Conservation (phyloP, 1,140 invertebrate genomes). For the Acromyrmex charruanus region DNA sequence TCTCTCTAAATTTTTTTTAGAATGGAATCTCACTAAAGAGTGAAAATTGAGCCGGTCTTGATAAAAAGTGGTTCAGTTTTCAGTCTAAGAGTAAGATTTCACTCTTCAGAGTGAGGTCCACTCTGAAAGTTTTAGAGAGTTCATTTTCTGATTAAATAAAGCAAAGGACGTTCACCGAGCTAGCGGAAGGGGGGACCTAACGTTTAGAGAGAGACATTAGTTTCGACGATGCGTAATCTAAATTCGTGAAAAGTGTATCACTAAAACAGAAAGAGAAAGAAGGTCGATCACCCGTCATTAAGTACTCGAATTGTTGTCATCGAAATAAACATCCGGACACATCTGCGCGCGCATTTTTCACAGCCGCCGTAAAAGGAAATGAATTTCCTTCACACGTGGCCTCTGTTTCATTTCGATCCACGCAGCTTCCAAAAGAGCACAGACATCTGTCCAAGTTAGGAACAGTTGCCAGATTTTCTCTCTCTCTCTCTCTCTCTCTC, state of each 20-base stretch:
- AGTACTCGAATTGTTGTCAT: conserved; percentile 60
- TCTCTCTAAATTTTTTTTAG: no score
- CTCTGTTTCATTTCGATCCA: conserved; percentile 78
- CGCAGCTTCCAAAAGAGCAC: conserved; percentile 68
- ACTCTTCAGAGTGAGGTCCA: no score
- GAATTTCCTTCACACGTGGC: conserved; percentile 85
- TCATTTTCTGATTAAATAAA: neutral
- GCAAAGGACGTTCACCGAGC: neutral
- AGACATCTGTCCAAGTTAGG: conserved; percentile 80
- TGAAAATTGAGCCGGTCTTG: no score
- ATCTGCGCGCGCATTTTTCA: conserved; percentile 73
- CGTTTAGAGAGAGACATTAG: neutral
- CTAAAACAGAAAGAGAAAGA: conserved; percentile 19
- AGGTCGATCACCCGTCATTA: conserved; percentile 27
- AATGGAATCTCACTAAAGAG: no score
- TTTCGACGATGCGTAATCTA: conserved; percentile 16
- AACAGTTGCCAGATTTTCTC: conserved; percentile 69
- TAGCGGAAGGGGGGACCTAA: neutral
- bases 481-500: neutral
- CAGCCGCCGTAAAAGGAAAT: conserved; percentile 82
- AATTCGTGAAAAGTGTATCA: neutral
- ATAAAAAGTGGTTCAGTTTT: no score
- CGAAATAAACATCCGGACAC: conserved; percentile 74
- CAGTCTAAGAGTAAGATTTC: no score
- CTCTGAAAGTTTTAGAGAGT: neutral